Evolutionary conservation across 2,888 invertebrate species (phyloP), one percentile per base, ranked within the genome.

Genomic region (Cyrtodaria siliqua): DNA sequence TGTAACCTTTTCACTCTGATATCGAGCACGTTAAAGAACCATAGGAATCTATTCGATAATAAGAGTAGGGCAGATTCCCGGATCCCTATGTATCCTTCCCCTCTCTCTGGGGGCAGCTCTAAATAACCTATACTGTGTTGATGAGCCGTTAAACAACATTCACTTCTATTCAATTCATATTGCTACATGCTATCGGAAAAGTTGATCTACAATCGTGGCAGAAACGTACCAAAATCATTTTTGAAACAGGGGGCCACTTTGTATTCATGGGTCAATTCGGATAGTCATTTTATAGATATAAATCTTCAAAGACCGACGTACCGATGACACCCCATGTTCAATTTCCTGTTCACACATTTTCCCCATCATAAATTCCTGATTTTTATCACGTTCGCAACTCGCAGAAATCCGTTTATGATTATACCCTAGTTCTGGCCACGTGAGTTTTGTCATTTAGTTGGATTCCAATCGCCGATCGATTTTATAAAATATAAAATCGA

Each of bases 261-360:
- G 64, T 64, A 64, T 64, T 64, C 64, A 64, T 56, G 42, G 64
- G 26, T 44, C 29, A 18, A 38, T 20, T 9, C 20, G 4, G 44
- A 16, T 44, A 40, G 47, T 55, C 64, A 64, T 55, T 55, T 55
- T 64, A 14, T 20, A 44, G 64, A 64, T 64, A 64, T 64, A 64
- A 64, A 64, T 64, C 55, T 55, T 29, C 20, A 24, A 52, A 55
- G 53, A 4, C 55, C 26, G 44, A 56, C 55, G 42, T 18, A 27
- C 47, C 56, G 64, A 64, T 64, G 64, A 64, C 64, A 64, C 55
- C 55, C 47, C 33, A 55, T 44, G 64, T 64, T 55, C 64, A 55
- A 64, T 64, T 64, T 64, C 64, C 64, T 42, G 64, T 40, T 38
- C 64, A 55, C 64, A 55, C 64, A 64, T 64, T 64, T 27, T 44